These are phyloP conservation scores for Hyperoplus lanceolatus DNA, from an alignment of 2,797 vertebrate species.

Conservation along the genomic window DNA sequence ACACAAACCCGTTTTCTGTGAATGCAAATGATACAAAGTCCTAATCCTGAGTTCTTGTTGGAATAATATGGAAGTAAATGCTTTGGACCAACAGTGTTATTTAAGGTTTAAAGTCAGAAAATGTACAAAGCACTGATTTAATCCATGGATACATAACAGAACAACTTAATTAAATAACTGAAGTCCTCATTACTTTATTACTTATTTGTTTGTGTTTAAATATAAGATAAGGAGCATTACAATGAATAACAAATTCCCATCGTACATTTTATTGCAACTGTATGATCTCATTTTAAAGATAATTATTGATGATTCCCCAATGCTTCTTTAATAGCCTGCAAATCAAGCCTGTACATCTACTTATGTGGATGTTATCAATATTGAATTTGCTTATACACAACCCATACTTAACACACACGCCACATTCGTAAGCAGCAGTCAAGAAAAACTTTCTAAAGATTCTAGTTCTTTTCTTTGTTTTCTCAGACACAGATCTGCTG, in stretches of 20 bases:
- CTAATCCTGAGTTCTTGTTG: neutral
- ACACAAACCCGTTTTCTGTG: slow-evolving; percentile 5
- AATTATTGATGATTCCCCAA: slow-evolving; percentile 6
- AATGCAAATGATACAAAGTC: slow-evolving; percentile 11
- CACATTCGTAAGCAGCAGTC: neutral
- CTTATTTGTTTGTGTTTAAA: neutral
- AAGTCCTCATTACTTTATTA: neutral
- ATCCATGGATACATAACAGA: neutral
- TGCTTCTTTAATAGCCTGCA: neutral
- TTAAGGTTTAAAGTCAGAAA: neutral
- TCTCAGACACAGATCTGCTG: slow-evolving; percentile 88
- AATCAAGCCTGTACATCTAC: neutral
- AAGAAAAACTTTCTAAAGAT: neutral
- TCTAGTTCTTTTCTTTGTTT: neutral
- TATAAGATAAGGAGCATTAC: slow-evolving; percentile 1
- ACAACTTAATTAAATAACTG: neutral
- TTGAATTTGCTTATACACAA: slow-evolving; percentile 13
- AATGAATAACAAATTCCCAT: slow-evolving; percentile 7
- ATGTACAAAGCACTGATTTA: neutral
- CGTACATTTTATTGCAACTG: neutral
- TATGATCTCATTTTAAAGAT: slow-evolving; percentile 27
- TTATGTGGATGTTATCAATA: neutral
- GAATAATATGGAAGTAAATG: slow-evolving; percentile 6
- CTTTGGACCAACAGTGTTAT: neutral
- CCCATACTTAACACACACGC: neutral